These are phyloP conservation scores for Therioaphis trifolii DNA, from an alignment of 2,888 invertebrate species.

Conservation along the genomic window DNA sequence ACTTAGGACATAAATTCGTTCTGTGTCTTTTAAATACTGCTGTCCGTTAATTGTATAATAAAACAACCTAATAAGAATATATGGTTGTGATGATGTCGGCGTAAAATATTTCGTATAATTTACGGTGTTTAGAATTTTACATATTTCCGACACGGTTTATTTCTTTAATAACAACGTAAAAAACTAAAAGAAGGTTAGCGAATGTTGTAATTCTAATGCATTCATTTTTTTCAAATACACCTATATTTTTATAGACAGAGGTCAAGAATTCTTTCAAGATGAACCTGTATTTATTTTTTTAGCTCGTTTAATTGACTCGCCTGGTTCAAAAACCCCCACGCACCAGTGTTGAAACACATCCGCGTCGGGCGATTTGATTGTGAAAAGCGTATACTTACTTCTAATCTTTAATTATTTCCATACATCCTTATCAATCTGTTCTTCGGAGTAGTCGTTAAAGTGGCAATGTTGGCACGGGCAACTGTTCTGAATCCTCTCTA, in stretches of 20 bases:
- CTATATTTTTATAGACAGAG: constrained; percentile 39
- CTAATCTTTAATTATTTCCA: constrained; percentile 40
- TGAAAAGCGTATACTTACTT: neutral
- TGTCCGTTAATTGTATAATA: too few species aligned
- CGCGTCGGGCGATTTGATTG: neutral
- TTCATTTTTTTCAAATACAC: constrained; percentile 8
- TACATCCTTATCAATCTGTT: neutral
- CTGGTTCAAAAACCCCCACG: constrained; percentile 50
- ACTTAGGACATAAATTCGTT: too few species aligned
- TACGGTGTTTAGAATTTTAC: too few species aligned
- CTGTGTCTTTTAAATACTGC: too few species aligned
- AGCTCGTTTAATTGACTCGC: constrained; percentile 47
- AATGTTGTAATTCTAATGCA: constrained; percentile 5
- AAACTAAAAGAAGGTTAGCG: neutral
- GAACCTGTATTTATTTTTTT: constrained; percentile 28
- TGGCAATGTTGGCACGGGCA: neutral
- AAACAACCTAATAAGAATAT: too few species aligned
- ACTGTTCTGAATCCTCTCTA: neutral
- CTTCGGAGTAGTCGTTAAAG: neutral
- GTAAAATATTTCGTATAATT: too few species aligned
- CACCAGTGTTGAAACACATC: constrained; percentile 23
- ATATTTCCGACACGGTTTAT: constrained; percentile 11
- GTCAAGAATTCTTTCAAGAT: constrained; percentile 43
- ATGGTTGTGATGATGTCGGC: too few species aligned
- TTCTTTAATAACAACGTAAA: constrained; percentile 10